These are phyloP conservation scores for Tachuris rubrigastra DNA, from an alignment of 2,113 vertebrate species.

Conservation along the genomic window DNA sequence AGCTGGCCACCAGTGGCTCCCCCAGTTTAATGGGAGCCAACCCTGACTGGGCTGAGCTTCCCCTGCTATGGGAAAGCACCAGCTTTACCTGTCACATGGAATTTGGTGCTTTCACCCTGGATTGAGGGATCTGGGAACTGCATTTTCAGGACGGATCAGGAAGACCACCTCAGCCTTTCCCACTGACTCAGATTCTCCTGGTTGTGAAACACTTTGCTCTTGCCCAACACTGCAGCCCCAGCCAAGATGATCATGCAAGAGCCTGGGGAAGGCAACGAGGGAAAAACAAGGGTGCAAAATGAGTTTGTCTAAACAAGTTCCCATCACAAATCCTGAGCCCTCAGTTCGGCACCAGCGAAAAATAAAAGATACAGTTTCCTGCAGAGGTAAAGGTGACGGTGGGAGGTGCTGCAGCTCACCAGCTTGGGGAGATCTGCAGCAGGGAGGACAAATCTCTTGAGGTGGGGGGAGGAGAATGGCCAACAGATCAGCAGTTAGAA, in stretches of 20 bases:
- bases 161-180: not conserved
- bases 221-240: not conserved
- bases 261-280: not conserved
- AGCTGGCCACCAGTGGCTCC: not conserved
- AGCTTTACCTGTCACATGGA: not conserved
- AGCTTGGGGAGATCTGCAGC: not conserved
- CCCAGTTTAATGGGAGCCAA: not conserved
- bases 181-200: not conserved
- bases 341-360: not conserved
- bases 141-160: not conserved
- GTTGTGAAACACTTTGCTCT: not conserved
- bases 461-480: not conserved
- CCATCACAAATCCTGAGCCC: not conserved
- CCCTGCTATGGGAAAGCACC: not conserved
- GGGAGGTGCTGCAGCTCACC: not conserved
- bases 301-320: not conserved
- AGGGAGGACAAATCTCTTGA: not conserved
- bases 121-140: not conserved
- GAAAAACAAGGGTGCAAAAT: not conserved
- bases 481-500: not conserved
- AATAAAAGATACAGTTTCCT: not conserved
- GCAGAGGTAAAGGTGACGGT: not conserved
- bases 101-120: rapidly evolving
- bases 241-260: not conserved
- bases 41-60: not conserved